A percentile compares a stretch with the other conserved stretches of the same genome.
These are phyloP conservation scores for Zygothrica quintamaculata DNA, from an alignment of 2,888 invertebrate species.

Conservation along the genomic window DNA sequence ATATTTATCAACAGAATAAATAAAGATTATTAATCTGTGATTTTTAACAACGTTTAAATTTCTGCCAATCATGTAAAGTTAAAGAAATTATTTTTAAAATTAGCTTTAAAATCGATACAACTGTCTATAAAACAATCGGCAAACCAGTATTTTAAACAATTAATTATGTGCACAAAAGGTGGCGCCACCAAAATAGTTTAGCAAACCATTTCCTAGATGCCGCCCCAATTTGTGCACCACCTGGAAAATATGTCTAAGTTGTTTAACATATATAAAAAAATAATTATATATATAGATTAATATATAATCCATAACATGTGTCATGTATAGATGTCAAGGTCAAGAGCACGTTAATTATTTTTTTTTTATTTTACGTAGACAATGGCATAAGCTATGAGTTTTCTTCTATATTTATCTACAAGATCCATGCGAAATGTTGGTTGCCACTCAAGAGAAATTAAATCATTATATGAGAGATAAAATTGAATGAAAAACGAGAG, in stretches of 20 bases:
- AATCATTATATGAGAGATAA: background rate
- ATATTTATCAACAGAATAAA: no score
- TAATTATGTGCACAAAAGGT: conserved; percentile 2
- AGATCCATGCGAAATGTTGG: conserved; percentile 22
- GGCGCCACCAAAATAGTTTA: conserved; percentile 6
- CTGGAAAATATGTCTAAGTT: no score
- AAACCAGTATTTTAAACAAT: background rate
- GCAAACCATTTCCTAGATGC: conserved; percentile 12
- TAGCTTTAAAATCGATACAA: no score
- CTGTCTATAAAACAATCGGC: background rate
- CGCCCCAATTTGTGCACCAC: conserved; percentile 9
- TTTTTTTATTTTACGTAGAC: conserved; percentile 18
- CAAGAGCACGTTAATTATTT: conserved; percentile 43
- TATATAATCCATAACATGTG: background rate
- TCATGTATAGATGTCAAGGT: conserved; percentile 49
- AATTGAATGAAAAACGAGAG: background rate
- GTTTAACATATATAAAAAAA: background rate
- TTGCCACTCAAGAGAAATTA: conserved; percentile 1
- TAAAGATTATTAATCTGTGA: no score
- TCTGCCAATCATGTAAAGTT: no score
- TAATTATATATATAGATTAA: background rate
- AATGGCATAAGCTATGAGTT: conserved; percentile 14
- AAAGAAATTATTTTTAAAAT: no score
- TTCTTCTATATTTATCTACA: conserved; percentile 34
- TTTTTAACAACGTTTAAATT: no score